Base-by-base conservation (phyloP, 2,888 invertebrate species). In the Scaptomyza parva region DNA sequence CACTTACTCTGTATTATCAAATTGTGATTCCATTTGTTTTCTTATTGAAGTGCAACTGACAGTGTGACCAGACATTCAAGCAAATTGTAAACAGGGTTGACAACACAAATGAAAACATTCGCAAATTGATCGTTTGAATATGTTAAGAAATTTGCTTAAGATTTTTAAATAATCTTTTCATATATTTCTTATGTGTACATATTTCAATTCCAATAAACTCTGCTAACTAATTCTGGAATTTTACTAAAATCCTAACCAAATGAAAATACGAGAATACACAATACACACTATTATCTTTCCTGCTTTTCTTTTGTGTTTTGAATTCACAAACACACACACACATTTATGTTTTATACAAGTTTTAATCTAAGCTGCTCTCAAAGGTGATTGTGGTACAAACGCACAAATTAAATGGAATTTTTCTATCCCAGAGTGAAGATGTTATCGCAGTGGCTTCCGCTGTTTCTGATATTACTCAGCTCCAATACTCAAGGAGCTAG, bases 21-120 rank as follows among this genome's bases (percentile, higher is more conserved):
- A 76, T 76, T 74, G 73, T 20, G 73, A 55, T 55, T 70, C 73
- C 73, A 74, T 74, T 65, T 7, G 14, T 55, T 53, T 62, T 47
- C 7, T 33, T 52, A 26, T 30, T 47, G 24, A n/a, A 20, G 60
- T 33, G 0, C 74, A 72, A 62, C 74, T 73, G 69, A 11, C 22
- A 52, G 55, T 59, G 68, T 59, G 47, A 67, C 74, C 74, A 61
- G 22, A 3, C 1, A 18, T 14, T 14, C 1, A n/a, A 40, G n/a
- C n/a, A n/a, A 33, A n/a, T n/a, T 4, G 0, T n/a, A 20, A 17
- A 2, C 24, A 39, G 26, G 17, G 37, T 17, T 61, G 37, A 3
- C 7, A 8, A 14, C 26, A 26, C 26, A 18, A 26, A 18, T 11
- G n/a, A 17, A 53, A 14, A 17, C 3, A 2, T 6, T 28, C 14